phyloP scores from a whole-genome alignment of 2,113 vertebrate genomes.

The Pterocles gutturalis region DNA sequence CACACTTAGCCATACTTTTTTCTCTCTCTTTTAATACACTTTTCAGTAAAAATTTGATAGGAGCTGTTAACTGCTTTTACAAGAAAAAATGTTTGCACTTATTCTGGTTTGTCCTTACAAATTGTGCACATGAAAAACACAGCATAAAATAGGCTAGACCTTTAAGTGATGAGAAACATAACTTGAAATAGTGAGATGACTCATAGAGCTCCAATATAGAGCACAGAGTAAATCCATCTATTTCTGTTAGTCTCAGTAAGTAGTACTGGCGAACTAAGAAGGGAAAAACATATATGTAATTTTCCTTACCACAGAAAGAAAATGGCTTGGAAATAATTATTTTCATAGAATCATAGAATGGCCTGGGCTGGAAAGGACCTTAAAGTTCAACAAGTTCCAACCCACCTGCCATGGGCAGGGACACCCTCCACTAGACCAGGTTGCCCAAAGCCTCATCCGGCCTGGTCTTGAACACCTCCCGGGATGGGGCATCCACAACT shows the following conservation, averaged over 20 bases:
- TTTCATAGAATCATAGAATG: no score
- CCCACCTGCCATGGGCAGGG: no score
- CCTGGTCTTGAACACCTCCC: no score
- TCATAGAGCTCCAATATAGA: conserved; percentile 28
- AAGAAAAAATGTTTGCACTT: neutral
- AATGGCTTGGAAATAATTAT: neutral
- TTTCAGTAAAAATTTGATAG: neutral
- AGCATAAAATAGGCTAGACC: conserved; percentile 1
- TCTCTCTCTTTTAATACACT: neutral
- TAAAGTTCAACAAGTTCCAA: no score
- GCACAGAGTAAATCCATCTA: neutral
- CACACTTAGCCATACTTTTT: neutral
- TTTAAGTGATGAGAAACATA: conserved; percentile 23
- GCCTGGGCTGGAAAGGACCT: no score
- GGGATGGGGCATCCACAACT: no score
- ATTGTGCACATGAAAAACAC: neutral
- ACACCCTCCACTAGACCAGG: no score
- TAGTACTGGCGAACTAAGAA: neutral
- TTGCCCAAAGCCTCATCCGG: no score
- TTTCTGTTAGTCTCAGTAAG: neutral
- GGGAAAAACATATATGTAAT: neutral
- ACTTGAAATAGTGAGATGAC: conserved; percentile 29
- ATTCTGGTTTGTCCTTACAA: neutral
- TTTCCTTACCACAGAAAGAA: neutral
- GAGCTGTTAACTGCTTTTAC: neutral